Base-by-base conservation (phyloP, 2,888 invertebrate species). In the Pseudococcus jackbeardsleyi region DNA sequence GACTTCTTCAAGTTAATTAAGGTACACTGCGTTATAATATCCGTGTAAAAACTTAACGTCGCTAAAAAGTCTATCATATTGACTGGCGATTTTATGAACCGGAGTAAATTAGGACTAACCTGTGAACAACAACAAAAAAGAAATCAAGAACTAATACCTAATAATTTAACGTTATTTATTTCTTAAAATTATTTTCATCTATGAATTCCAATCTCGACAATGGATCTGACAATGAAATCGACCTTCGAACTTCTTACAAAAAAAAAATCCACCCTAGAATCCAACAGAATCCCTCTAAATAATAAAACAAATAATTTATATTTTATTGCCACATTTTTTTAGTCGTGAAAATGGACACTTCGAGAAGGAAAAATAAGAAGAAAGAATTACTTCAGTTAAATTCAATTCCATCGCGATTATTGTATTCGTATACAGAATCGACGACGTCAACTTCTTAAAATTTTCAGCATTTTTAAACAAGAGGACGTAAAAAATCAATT, bases 21-120 rank as follows among this genome's bases (percentile, higher is more conserved):
- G 91, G 95, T 96, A 39, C 54, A 88, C 91, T 97, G 96, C 90
- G 98, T 94, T 91, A 95, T 90, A 91, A 98, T 93, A 92, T 98
- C 98, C 92, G 98, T 96, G 94, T 99, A 99, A 94, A 99, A 99
- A 92, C 98, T 98, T 92, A 99, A 94, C 54, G 99, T 99, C 90
- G 99, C 99, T 91, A 99, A 97, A 93, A 99, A 98, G 93, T 99
- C 99, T 93, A 99, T 99, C 92, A 99, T 96, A 93, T 99, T 99
- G 91, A 99, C 98, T 89, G 98, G 98, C 91, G 95, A 97, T 92
- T 96, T 96, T 92, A 99, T 94, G 93, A 99, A 99, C 91, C 96
- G 96, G 92, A 96, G 96, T 92, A 98, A 98, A 92, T 96, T 97
- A 64, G 91, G 91, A 68, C 91, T 91, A 90, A 97, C 96, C 88